These are phyloP conservation scores for Empidonax traillii DNA, from an alignment of 2,113 vertebrate genomes.

Conservation along the genomic window DNA sequence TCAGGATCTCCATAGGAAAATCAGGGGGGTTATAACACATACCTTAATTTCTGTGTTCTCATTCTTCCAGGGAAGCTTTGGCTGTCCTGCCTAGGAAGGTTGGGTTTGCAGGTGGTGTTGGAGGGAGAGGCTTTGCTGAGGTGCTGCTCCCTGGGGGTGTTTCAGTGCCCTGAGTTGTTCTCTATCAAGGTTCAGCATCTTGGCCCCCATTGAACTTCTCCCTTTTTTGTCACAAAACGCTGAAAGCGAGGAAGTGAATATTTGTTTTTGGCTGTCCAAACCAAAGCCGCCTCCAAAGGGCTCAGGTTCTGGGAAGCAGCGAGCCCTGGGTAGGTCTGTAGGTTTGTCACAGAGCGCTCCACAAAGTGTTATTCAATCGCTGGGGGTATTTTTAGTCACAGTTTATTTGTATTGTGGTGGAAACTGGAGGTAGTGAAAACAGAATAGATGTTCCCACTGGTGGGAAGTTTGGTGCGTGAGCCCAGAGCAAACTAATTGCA, in stretches of 20 bases:
- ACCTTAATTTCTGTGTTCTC: not conserved
- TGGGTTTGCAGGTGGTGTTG: not conserved
- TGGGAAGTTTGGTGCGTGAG: not conserved
- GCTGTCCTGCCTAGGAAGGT: not conserved
- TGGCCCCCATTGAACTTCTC: not conserved
- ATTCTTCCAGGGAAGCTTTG: not conserved
- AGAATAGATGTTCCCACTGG: not conserved
- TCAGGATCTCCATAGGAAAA: not conserved
- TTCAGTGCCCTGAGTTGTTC: not conserved
- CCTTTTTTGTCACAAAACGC: conserved; percentile 11
- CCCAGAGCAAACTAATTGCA: not conserved
- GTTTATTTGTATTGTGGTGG: not conserved
- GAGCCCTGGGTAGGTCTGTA: not conserved
- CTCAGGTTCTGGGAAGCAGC: not conserved
- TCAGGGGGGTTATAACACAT: not conserved
- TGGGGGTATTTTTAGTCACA: not conserved
- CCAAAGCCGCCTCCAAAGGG: not conserved
- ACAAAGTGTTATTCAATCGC: not conserved
- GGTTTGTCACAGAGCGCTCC: not conserved
- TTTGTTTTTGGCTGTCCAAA: conserved; percentile 24
- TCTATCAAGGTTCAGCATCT: not conserved
- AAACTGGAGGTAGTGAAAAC: not conserved
- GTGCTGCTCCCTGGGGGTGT: not conserved
- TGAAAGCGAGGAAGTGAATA: conserved; percentile 23
- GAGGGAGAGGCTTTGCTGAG: not conserved